Percentiles rank a stretch among this genome's conserved stretches.
Evolutionary conservation across 2,797 vertebrate species (phyloP).

Genomic region (Carapus acus): DNA sequence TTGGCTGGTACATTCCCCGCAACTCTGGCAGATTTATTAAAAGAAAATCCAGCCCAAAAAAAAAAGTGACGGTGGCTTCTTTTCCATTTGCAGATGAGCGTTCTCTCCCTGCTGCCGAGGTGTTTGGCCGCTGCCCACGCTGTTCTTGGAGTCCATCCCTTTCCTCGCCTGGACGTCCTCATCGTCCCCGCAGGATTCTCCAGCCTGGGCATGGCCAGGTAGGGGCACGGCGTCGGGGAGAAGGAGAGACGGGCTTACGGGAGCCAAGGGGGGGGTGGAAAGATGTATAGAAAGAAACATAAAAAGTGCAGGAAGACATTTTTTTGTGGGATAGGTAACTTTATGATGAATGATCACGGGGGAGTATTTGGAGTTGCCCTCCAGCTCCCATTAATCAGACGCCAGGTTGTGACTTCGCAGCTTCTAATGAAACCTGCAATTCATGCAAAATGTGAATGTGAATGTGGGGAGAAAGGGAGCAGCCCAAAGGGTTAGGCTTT

Average conservation of each 20-base stretch:
- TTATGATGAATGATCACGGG: neutral
- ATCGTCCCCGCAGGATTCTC: constrained; percentile 91
- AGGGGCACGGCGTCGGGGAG: constrained; percentile 22
- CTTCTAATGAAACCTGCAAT: neutral
- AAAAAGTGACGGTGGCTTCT: neutral
- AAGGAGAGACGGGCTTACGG: neutral
- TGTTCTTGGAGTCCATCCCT: constrained; percentile 86
- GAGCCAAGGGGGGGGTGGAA: neutral
- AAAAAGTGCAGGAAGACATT: neutral
- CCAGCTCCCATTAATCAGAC: neutral
- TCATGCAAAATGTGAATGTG: neutral
- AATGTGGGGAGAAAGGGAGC: no score
- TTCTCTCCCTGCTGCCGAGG: constrained; percentile 76
- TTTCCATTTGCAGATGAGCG: constrained; percentile 40
- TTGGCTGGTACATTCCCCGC: no score
- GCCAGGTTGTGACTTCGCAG: neutral
- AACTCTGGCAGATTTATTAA: no score
- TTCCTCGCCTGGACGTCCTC: constrained; percentile 88
- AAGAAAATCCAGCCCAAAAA: neutral
- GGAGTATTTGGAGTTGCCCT: neutral
- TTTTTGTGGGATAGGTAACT: neutral
- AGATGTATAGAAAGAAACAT: neutral
- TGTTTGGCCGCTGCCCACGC: constrained; percentile 84
- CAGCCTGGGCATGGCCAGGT: constrained; percentile 97
- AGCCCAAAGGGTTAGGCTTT: no score